phyloP scores from a whole-genome alignment of 2,113 vertebrate genomes.

The Corydoras sp. region DNA sequence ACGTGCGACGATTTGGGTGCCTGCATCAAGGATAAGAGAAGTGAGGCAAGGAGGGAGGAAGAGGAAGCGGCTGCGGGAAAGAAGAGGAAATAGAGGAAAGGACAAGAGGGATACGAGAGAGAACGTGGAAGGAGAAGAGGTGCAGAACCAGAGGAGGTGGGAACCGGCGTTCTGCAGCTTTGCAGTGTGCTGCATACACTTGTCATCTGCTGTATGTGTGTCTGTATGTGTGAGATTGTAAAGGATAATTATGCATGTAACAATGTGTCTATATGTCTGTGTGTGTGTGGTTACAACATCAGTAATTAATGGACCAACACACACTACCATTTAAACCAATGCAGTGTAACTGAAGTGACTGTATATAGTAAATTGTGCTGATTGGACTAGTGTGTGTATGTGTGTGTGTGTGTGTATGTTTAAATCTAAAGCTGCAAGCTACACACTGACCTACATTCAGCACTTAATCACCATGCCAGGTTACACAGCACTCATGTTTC shows the following conservation, averaged over 20 bases:
- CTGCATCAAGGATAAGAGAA: slow-evolving; percentile 50
- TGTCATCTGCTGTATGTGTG: neutral
- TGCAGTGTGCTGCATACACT: no score
- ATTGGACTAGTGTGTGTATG: neutral
- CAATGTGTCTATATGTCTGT: neutral
- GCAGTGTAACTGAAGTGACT: no score
- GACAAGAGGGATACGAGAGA: neutral
- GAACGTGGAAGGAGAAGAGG: neutral
- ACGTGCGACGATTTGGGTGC: slow-evolving; percentile 59
- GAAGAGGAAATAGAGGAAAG: neutral
- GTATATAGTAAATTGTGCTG: neutral
- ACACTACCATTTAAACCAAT: no score
- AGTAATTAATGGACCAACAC: no score
- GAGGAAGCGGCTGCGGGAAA: slow-evolving; percentile 45
- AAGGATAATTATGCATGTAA: neutral
- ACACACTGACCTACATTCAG: slow-evolving; percentile 41
- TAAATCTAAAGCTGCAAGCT: slow-evolving; percentile 16
- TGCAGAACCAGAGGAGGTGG: neutral
- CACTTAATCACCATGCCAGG: slow-evolving; percentile 30
- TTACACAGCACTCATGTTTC: slow-evolving; percentile 21
- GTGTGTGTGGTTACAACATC: neutral
- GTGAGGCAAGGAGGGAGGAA: slow-evolving; percentile 53
- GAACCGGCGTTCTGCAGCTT: neutral
- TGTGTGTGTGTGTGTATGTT: slow-evolving; percentile 4
- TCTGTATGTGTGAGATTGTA: neutral